Evolutionary conservation across 2,888 invertebrate genomes (phyloP), one percentile per base, ranked within the genome.

Genomic region (Cecidostiba fungosa): DNA sequence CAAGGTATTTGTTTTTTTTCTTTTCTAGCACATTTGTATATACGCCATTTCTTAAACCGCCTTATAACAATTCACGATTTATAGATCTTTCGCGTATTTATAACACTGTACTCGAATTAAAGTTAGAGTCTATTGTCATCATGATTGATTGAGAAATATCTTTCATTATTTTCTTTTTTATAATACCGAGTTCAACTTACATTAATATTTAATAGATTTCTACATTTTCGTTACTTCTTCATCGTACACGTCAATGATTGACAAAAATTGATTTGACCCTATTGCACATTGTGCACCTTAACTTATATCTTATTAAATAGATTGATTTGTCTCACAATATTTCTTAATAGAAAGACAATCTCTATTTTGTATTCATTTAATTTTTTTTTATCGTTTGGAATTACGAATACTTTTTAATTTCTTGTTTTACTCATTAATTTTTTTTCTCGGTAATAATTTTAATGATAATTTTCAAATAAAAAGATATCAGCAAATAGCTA

Each of bases 81-180:
- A 85, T 87, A 87, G 84, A 62, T 82, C 74, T 84, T 86, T 82
- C 47, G 83, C 88, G 70, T 77, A 82, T 76, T 83, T 89, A 69
- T 89, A 87, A 90, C 77, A 88, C 86, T 89, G 90, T 91, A 91
- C 85, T 80, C 84, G 89, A 90, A 90, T 89, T 91, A 91, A 89
- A 90, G 88, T 90, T 90, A 90, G 89, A 89, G 89, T 90, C 92
- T 92, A 92, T 92, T 92, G 92, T 92, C 92, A 92, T 89, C 91
- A 90, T 91, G 90, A 92, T 92, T 92, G 91, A 92, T 92, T 92
- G 90, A 91, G 90, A 90, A 90, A 89, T 87, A 84, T 82, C 81
- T 54, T 88, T 85, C 85, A 85, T 87, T 77, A 81, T 76, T 80
- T 74, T 76, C 36, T 54, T 50, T 85, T 72, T 80, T 74, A 43